Conservation (phyloP, 2,113 vertebrate species). For the Erythrolamprus reginae region DNA sequence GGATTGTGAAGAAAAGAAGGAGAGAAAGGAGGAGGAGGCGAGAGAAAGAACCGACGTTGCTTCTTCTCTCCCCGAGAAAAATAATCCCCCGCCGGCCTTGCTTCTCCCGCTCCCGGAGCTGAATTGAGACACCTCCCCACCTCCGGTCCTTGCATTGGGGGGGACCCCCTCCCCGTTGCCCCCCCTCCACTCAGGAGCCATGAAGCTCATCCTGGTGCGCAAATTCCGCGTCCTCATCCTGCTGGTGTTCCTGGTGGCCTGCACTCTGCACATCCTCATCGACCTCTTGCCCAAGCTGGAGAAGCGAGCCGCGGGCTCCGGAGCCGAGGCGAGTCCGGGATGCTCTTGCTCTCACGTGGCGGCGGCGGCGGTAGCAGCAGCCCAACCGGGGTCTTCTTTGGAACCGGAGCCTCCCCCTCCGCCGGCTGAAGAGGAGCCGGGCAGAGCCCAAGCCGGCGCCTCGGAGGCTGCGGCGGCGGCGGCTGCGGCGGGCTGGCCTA, state of each 20-base stretch:
- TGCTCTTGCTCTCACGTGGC: constrained; percentile 35
- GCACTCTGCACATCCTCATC: constrained; percentile 92
- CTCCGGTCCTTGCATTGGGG: not conserved
- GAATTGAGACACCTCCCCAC: not conserved
- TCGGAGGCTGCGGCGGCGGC: constrained; percentile 36
- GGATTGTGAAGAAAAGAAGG: not conserved
- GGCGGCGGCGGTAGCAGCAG: constrained; percentile 60
- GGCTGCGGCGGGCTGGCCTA: constrained; percentile 78
- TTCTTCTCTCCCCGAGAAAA: not conserved
- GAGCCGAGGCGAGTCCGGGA: constrained; percentile 35
- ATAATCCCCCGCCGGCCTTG: too few species aligned
- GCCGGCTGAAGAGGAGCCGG: constrained; percentile 54
- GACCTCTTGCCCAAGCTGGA: constrained; percentile 91
- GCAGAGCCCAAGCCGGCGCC: constrained; percentile 65
- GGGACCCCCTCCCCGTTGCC: not conserved
- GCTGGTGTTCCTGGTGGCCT: constrained; percentile 87
- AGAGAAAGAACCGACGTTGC: not conserved
- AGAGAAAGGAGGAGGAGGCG: not conserved
- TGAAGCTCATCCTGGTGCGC: constrained; percentile 90
- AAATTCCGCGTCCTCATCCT: constrained; percentile 89
- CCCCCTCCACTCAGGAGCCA: too few species aligned
- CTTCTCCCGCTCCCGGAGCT: not conserved
- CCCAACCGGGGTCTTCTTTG: too few species aligned
- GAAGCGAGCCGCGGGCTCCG: constrained; percentile 61
- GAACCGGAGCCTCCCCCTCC: too few species aligned